Evolutionary conservation across 2,797 vertebrate species (phyloP), one percentile per base, ranked within the genome.

Genomic region (Cetoscarus ocellatus): DNA sequence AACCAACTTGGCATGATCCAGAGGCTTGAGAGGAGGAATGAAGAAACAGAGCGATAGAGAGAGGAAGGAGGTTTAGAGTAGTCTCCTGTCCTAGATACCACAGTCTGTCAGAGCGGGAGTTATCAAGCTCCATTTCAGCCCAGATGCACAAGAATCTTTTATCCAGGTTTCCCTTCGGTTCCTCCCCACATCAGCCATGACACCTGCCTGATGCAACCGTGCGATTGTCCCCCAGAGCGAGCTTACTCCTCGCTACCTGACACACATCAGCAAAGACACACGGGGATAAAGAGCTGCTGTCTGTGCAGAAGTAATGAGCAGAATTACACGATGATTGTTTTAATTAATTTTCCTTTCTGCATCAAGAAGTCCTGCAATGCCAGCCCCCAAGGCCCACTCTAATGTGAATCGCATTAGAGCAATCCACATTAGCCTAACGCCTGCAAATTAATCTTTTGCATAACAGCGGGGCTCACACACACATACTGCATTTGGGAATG

Each of bases 271-370:
- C 10, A 79, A 52, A 84, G 70, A 77, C 78, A 79, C 67, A 57
- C 66, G 64, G 3, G 68, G 73, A 83, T 78, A 86, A 86, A 86
- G 79, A 84, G 78, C 65, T 80, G 45, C 66, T 60, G 64, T 76
- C 77, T 59, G 59, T 49, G 62, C 40, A 50, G 75, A 86, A 85
- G 79, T 84, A 87, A 90, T 81, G 81, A 86, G 80, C 58, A 72
- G 60, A 85, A 92, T 86, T 84, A 82, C 75, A 82, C 3, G 61
- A 89, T 91, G 83, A 86, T 92, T 91, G 79, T 91, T 85, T 88
- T 84, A 90, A 93, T 92, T 85, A 85, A 87, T 91, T 86, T 79
- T 70, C 67, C 74, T 80, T 56, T 78, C 81, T 88, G 80, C 86
- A 74, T 84, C 79, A 73, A 75, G 83, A 80, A 81, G 76, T 67